Conservation (phyloP, 2,888 invertebrate genomes). For the Danaus chrysippus region DNA sequence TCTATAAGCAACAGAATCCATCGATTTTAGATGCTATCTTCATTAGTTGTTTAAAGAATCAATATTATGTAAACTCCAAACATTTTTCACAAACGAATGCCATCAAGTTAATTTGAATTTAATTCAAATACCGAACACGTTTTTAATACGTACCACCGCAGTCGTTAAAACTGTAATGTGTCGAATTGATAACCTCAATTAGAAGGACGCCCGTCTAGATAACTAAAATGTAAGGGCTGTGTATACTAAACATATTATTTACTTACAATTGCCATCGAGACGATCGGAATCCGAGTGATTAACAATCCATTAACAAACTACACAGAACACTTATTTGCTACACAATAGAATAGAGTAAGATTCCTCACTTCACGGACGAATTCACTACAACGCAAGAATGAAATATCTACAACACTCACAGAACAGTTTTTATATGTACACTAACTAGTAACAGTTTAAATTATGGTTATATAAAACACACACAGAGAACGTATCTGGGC, state of each 20-base stretch:
- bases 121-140: slow-evolving; percentile 2
- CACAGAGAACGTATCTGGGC: slow-evolving; percentile 64
- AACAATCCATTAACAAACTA: slow-evolving; percentile 61
- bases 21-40: too few species aligned
- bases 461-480: slow-evolving; percentile 75
- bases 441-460: slow-evolving; percentile 36
- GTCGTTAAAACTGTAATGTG: neutral
- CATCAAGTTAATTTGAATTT: neutral
- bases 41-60: too few species aligned
- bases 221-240: neutral
- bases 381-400: slow-evolving; percentile 46
- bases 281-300: slow-evolving; percentile 56
- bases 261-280: slow-evolving; percentile 68
- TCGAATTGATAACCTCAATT: slow-evolving; percentile 1
- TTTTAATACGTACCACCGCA: slow-evolving; percentile 1
- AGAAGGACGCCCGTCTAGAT: neutral
- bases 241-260: slow-evolving; percentile 19
- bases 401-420: slow-evolving; percentile 39
- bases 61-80: too few species aligned
- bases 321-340: slow-evolving; percentile 64
- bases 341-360: slow-evolving; percentile 51
- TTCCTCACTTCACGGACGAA: slow-evolving; percentile 53
- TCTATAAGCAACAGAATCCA: too few species aligned
- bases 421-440: slow-evolving; percentile 34
- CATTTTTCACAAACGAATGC: neutral